Base-by-base conservation (phyloP, 2,888 invertebrate genomes). In the Pollenia labialis region DNA sequence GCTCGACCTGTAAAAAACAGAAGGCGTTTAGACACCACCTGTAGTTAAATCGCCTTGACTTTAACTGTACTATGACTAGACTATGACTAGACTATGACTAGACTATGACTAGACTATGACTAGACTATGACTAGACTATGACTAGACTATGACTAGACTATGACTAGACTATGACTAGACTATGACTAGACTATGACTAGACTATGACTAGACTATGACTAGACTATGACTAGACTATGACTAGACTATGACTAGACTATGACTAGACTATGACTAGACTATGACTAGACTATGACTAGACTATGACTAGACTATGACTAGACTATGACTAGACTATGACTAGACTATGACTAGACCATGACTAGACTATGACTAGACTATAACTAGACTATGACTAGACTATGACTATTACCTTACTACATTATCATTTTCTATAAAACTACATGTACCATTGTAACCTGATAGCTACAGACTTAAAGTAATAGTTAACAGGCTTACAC, bases 261-360 rank as follows among this genome's bases (percentile, higher is more conserved):
- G 52, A 42, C 40, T 58, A 58, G 1, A 46, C 11, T 58, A 32
- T 46, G 46, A 44, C 42, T 16, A 42, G 16, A 69, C 16, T 54
- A 16, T 32, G 54, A 16, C 16, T 42, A 40, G 50, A 69, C 42
- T 42, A 48, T 52, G n/a, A 72, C 52, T 54, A n/a, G 12, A 52
- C 9, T 42, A 40, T 72, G 58, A 46, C 23, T 58, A 48, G n/a
- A 52, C 11, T 69, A n/a, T 66, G 48, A 66, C 48, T 32, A 23
- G 48, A 50, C 4, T 32, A 48, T 50, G 32, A 32, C 14, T 32
- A 32, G 48, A 48, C 66, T 66, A 66, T 50, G 48, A 66, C 44
- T 50, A 32, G 23, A 66, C 42, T 10, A 16, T 42, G n/a, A 62
- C 16, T 62, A 14, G 40, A 23, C 12, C n/a, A 32, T 48, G 50